A percentile compares a stretch with the other conserved stretches of the same genome.
phyloP scores from a whole-genome alignment of 2,888 invertebrate genomes.

The Eilema griseolum region DNA sequence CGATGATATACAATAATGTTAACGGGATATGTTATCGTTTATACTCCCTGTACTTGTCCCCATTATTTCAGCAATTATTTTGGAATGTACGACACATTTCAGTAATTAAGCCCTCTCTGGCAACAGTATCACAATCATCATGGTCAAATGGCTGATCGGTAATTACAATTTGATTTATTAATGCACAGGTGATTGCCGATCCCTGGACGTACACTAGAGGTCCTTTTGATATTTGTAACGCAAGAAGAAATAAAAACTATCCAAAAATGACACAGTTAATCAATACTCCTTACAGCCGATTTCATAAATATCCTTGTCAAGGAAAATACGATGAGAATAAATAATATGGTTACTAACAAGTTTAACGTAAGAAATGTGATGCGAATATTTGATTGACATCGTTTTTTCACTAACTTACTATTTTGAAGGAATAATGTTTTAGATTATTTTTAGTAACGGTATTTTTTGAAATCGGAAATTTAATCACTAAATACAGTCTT shows the following conservation, averaged over 20 bases:
- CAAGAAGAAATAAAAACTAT: neutral
- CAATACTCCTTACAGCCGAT: slow-evolving; percentile 13
- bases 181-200: neutral
- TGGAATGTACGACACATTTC: neutral
- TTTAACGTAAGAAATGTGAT: slow-evolving; percentile 7
- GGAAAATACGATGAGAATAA: slow-evolving; percentile 11
- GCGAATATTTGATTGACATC: slow-evolving; percentile 22
- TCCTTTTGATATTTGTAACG: neutral
- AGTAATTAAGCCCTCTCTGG: slow-evolving; percentile 1
- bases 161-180: slow-evolving; percentile 7
- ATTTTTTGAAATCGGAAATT: neutral
- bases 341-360: slow-evolving; percentile 15
- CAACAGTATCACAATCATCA: slow-evolving; percentile 1
- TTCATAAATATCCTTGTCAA: slow-evolving; percentile 13
- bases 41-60: neutral
- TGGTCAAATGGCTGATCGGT: neutral
- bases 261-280: slow-evolving; percentile 8
- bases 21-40: too few species aligned
- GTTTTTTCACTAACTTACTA: neutral
- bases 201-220: neutral
- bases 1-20: too few species aligned
- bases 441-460: neutral
- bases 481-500: neutral
- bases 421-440: neutral
- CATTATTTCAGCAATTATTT: neutral